A percentile compares a stretch with the other conserved stretches of the same genome.
phyloP scores from a whole-genome alignment of 2,113 vertebrate genomes.

The Corynorhinus townsendii region DNA sequence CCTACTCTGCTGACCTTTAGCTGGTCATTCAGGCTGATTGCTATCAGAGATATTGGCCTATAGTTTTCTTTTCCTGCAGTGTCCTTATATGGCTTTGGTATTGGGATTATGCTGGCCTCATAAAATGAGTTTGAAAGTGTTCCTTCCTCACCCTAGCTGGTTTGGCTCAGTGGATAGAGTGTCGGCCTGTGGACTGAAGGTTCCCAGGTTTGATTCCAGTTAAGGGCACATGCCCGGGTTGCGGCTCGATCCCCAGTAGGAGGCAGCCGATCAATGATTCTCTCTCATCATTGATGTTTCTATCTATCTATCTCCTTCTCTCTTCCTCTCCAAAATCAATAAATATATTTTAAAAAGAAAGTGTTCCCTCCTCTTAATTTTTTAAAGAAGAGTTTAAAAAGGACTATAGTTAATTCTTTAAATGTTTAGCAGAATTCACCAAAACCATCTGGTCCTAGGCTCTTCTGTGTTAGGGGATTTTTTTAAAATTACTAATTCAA shows the following conservation, averaged over 20 bases:
- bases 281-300: no score
- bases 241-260: no score
- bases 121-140: neutral
- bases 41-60: neutral
- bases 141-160: no score
- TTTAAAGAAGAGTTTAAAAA: neutral
- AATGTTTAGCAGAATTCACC: neutral
- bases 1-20: neutral
- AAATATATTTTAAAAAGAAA: no score
- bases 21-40: neutral
- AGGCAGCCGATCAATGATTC: no score
- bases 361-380: neutral
- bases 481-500: neutral
- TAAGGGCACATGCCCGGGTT: no score
- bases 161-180: no score
- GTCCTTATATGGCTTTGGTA: neutral
- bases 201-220: no score
- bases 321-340: no score
- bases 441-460: neutral
- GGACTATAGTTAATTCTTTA: neutral
- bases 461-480: neutral
- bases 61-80: neutral
- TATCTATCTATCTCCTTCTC: no score
- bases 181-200: no score
- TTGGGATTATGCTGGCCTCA: neutral